These are phyloP conservation scores for Ariolimax columbianus DNA, from an alignment of 2,888 invertebrate species.

Conservation along the genomic window DNA sequence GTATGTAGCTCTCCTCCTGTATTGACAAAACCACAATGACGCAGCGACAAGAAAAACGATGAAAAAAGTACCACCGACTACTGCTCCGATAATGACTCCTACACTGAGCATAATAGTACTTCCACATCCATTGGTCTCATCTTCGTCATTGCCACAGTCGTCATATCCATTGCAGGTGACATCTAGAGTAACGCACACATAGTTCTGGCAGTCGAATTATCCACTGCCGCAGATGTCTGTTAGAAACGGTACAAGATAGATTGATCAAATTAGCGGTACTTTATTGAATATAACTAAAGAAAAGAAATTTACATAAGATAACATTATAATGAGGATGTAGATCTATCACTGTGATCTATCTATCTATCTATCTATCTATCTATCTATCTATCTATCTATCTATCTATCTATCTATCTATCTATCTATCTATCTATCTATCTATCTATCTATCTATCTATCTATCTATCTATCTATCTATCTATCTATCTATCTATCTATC, in stretches of 20 bases:
- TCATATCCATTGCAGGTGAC: constrained; percentile 16
- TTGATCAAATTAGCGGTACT: too few species aligned
- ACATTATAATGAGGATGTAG: too few species aligned
- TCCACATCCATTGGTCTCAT: constrained; percentile 12
- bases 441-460: constrained; percentile 4
- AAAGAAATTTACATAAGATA: too few species aligned
- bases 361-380: neutral
- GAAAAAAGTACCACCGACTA: too few species aligned
- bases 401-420: neutral
- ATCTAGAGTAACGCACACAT: neutral
- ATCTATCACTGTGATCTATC: neutral
- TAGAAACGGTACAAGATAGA: too few species aligned
- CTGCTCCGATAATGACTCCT: too few species aligned
- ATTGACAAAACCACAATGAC: too few species aligned
- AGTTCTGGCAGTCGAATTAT: constrained; percentile 16
- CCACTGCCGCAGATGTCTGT: too few species aligned
- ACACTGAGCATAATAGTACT: too few species aligned
- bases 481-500: constrained; percentile 14
- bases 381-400: constrained; percentile 11
- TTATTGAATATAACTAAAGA: too few species aligned
- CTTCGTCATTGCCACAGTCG: constrained; percentile 33
- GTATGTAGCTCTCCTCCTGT: too few species aligned
- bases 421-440: neutral
- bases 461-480: constrained; percentile 14
- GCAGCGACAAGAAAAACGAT: too few species aligned